Percentiles rank a stretch among this genome's conserved stretches.
These are phyloP conservation scores for Chrysaora quinquecirrha DNA, from an alignment of 30 jellyfish, hydroid and myxozoan genomes.

Conservation along the genomic window DNA sequence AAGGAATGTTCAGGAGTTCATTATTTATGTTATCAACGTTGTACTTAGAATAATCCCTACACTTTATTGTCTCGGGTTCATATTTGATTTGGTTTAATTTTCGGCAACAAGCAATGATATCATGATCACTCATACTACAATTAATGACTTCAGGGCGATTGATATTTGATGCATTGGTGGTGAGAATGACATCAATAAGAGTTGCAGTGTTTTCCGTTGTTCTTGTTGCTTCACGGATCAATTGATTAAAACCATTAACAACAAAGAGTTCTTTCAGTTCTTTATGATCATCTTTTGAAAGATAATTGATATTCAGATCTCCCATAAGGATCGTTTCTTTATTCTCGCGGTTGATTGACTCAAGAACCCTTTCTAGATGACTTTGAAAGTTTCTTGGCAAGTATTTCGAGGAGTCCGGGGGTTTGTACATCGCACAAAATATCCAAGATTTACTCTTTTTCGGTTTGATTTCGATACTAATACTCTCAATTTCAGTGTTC, in stretches of 20 bases:
- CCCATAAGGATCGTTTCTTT: conserved; percentile 29
- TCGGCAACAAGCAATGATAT: conserved; percentile 26
- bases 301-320: conserved; percentile 14
- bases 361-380: neutral
- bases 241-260: conserved; percentile 18
- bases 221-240: conserved; percentile 7
- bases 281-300: conserved; percentile 3
- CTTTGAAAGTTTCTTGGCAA: conserved; percentile 6
- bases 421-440: conserved; percentile 1
- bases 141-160: neutral
- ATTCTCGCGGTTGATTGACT: neutral
- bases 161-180: no score
- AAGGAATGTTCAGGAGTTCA: conserved; percentile 14
- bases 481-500: conserved; percentile 5
- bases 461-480: conserved; percentile 29
- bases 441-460: neutral
- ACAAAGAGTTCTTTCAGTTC: conserved; percentile 13
- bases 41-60: conserved; percentile 8
- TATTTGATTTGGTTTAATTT: conserved; percentile 1
- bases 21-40: conserved; percentile 1
- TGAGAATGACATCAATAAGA: conserved; percentile 18
- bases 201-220: conserved; percentile 20
- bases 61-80: conserved; percentile 12
- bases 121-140: conserved; percentile 33
- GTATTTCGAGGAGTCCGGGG: conserved; percentile 51